A percentile compares a stretch with the other conserved stretches of the same genome.
Evolutionary conservation across 2,888 invertebrate species (phyloP).

Genomic region (Zele albiditarsus): DNA sequence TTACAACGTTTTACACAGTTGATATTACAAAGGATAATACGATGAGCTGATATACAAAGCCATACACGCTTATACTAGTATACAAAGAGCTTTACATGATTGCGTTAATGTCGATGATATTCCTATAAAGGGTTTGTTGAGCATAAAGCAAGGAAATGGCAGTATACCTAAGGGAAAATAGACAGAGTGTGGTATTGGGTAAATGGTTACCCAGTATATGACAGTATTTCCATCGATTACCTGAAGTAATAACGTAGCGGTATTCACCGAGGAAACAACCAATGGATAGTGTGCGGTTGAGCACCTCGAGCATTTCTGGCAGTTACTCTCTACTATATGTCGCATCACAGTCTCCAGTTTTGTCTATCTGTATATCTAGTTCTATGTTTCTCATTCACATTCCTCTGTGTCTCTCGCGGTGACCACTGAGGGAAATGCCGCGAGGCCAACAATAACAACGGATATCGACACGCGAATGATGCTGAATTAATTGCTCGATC

Average conservation of each 20-base stretch:
- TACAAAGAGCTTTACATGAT: conserved; percentile 8
- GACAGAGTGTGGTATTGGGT: background rate
- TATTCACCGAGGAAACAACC: conserved; percentile 8
- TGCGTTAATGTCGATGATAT: conserved; percentile 17
- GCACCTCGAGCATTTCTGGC: conserved; percentile 18
- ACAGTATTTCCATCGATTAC: conserved; percentile 29
- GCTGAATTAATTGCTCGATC: conserved; percentile 41
- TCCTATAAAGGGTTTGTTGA: background rate
- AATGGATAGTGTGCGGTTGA: conserved; percentile 21
- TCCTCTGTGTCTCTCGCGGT: background rate
- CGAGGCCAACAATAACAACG: conserved; percentile 38
- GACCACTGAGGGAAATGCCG: conserved; percentile 29
- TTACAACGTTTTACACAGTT: background rate
- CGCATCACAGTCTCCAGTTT: background rate
- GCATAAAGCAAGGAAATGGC: background rate
- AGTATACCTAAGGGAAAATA: background rate
- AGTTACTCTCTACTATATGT: conserved; percentile 17
- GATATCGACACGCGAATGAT: conserved; percentile 40
- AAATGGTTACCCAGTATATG: conserved; percentile 17
- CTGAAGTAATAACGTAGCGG: conserved; percentile 5
- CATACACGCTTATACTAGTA: background rate
- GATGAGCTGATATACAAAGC: background rate
- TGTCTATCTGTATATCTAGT: background rate
- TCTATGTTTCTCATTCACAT: background rate
- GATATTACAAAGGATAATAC: background rate